A percentile compares a stretch with the other conserved stretches of the same genome.
phyloP scores from a whole-genome alignment of 2,113 vertebrate genomes.

The Jacana jacana region DNA sequence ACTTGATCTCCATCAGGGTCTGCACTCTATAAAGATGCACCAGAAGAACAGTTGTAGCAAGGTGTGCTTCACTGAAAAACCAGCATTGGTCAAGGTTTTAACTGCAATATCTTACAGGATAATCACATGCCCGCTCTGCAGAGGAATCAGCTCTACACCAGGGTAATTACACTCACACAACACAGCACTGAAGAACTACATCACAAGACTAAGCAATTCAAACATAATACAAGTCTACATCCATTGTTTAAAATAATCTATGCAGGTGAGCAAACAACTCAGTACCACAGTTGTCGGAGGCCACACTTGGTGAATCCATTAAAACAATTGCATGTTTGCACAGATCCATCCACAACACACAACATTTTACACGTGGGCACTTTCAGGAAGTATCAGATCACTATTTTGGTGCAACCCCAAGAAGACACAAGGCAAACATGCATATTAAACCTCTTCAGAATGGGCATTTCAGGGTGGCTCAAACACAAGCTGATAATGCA shows the following conservation, averaged over 20 bases:
- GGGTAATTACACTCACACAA: not conserved
- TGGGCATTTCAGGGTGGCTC: not conserved
- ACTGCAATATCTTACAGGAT: accelerated
- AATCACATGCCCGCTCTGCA: not conserved
- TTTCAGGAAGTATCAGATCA: not conserved
- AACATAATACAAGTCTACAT: not conserved
- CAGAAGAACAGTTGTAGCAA: not conserved
- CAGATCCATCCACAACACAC: not conserved
- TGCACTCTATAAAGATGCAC: not conserved
- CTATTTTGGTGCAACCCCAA: not conserved
- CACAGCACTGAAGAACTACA: not conserved
- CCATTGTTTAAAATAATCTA: not conserved
- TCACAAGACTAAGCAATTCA: not conserved
- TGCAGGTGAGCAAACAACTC: not conserved
- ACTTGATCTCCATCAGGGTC: not conserved
- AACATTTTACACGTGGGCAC: not conserved
- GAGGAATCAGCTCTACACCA: not conserved
- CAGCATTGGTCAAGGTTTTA: not conserved
- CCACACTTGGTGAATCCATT: not conserved
- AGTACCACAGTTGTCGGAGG: not conserved
- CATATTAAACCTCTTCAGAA: not conserved
- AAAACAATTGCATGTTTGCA: not conserved
- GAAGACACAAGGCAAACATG: not conserved
- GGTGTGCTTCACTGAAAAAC: not conserved
- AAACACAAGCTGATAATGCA: not conserved